Evolutionary conservation across 2,113 vertebrate genomes (phyloP).

Genomic region (Petrocephalus zakoni): DNA sequence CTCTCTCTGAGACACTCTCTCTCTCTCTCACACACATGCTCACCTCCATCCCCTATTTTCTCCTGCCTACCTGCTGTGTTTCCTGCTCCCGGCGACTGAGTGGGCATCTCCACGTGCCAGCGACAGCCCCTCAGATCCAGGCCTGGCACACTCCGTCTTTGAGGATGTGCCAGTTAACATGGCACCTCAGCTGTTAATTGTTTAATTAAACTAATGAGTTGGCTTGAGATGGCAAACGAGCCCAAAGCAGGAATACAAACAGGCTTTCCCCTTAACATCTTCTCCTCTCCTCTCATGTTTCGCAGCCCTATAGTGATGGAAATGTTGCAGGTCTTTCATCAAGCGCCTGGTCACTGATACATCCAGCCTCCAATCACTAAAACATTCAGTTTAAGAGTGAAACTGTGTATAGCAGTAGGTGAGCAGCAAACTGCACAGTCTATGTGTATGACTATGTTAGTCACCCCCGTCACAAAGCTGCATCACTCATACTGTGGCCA

Average conservation of each 20-base stretch:
- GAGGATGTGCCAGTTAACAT: constrained; percentile 39
- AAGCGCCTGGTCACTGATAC: neutral
- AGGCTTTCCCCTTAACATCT: neutral
- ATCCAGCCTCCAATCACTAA: neutral
- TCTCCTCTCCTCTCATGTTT: neutral
- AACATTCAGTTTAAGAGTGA: neutral
- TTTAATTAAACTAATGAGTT: constrained; percentile 52
- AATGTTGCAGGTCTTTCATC: neutral
- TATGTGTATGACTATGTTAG: neutral
- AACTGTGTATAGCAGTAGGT: neutral
- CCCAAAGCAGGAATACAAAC: constrained; percentile 28
- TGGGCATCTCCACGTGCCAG: constrained; percentile 6
- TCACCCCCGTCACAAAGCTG: neutral
- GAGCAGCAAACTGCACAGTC: neutral
- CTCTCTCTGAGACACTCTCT: neutral
- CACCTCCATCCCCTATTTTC: neutral
- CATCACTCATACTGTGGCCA: too few relatives aligned
- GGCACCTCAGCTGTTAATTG: constrained; percentile 45
- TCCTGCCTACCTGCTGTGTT: neutral
- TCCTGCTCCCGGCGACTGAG: constrained; percentile 16
- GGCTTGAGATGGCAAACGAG: constrained; percentile 29
- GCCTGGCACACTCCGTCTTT: constrained; percentile 23
- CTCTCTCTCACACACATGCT: neutral
- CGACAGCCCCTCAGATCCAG: constrained; percentile 20
- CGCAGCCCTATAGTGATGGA: neutral